phyloP scores from a whole-genome alignment of 1,140 invertebrate genomes.

The Chionoecetes opilio region DNA sequence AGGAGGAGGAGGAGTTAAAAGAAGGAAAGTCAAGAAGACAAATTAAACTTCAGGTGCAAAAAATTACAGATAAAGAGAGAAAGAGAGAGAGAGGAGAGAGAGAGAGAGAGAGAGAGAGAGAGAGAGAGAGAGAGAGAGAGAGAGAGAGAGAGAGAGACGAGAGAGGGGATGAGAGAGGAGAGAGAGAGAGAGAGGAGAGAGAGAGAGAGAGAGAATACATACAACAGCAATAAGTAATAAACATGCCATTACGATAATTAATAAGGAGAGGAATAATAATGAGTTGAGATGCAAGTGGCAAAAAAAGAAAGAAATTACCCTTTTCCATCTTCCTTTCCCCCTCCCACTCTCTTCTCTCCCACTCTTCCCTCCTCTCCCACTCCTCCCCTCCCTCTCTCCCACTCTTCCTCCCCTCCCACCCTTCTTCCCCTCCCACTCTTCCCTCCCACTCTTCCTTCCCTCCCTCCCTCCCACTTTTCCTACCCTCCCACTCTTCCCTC shows the following conservation, averaged over 20 bases:
- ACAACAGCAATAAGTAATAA: too few relatives aligned
- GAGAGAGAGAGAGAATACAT: background rate
- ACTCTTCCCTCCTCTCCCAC: background rate
- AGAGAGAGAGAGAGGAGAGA: too few relatives aligned
- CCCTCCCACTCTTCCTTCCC: too few relatives aligned
- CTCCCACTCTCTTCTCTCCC: background rate
- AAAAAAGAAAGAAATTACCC: background rate
- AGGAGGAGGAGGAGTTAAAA: background rate
- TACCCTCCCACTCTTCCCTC: background rate
- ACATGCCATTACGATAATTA: too few relatives aligned
- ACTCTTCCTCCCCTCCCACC: background rate
- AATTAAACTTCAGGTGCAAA: too few relatives aligned
- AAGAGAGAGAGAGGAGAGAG: conserved; percentile 11
- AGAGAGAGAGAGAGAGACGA: too few relatives aligned
- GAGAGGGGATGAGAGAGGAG: too few relatives aligned
- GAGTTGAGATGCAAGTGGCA: background rate
- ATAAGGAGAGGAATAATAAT: background rate
- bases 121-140: conserved; percentile 27
- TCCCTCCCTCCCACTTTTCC: too few relatives aligned
- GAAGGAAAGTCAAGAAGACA: background rate
- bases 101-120: conserved; percentile 27
- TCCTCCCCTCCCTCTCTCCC: background rate
- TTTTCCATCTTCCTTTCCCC: background rate
- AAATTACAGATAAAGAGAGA: background rate
- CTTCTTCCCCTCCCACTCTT: background rate